These are phyloP conservation scores for Amblyopsis rosae DNA, from an alignment of 2,113 vertebrate species.

Conservation along the genomic window DNA sequence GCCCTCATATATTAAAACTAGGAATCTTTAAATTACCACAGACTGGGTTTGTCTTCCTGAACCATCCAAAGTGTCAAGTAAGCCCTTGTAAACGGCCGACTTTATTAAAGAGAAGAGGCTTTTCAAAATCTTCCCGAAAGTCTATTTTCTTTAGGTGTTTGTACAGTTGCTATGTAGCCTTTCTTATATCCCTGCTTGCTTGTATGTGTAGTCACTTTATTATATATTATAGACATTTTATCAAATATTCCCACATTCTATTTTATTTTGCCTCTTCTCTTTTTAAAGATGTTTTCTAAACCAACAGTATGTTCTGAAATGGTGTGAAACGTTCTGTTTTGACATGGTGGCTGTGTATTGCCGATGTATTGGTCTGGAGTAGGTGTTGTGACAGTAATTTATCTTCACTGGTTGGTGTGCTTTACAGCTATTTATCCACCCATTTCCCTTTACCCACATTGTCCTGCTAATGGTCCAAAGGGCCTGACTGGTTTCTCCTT, in stretches of 20 bases:
- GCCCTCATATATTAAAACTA: constrained; percentile 81
- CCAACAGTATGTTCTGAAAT: constrained; percentile 66
- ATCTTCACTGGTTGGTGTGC: constrained; percentile 23
- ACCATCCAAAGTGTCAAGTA: constrained; percentile 78
- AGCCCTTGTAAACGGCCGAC: constrained; percentile 78
- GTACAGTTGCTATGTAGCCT: constrained; percentile 75
- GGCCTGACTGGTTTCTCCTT: too few relatives aligned
- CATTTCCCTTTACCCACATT: too few relatives aligned
- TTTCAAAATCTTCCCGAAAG: constrained; percentile 36
- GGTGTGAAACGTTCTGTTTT: constrained; percentile 75
- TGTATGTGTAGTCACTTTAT: constrained; percentile 93
- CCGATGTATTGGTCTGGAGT: constrained; percentile 56
- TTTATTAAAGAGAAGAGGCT: constrained; percentile 84
- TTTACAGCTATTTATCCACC: constrained; percentile 4
- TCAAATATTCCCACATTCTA: constrained; percentile 66
- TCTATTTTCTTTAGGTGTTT: constrained; percentile 72
- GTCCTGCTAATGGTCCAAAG: too few relatives aligned
- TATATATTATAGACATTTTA: constrained; percentile 73
- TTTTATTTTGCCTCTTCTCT: constrained; percentile 76
- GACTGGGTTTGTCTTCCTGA: constrained; percentile 75
- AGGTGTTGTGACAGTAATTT: background rate
- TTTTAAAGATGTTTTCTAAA: constrained; percentile 72
- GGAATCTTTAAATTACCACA: constrained; percentile 77
- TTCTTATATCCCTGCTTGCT: constrained; percentile 81
- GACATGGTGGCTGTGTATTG: constrained; percentile 75